These are phyloP conservation scores for Ciconia nigra DNA, from an alignment of 2,797 vertebrate species.

Conservation along the genomic window DNA sequence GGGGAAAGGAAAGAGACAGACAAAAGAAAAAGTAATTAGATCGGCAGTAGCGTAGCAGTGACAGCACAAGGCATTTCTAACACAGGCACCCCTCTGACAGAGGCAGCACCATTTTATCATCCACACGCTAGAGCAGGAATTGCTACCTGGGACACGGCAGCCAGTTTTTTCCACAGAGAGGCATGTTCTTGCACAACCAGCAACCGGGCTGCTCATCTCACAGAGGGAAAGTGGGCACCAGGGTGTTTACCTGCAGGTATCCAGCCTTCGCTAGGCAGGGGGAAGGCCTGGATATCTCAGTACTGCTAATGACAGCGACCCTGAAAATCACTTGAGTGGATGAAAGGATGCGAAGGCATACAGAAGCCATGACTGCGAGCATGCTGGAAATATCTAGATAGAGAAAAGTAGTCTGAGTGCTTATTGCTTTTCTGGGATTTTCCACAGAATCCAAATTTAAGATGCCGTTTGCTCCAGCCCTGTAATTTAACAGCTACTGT, in stretches of 20 bases:
- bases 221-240: neutral
- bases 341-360: neutral
- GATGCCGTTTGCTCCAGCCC: constrained; percentile 23
- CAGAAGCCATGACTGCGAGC: neutral
- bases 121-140: neutral
- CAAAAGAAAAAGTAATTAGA: constrained; percentile 77
- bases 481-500: constrained; percentile 55
- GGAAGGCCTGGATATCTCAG: neutral
- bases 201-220: neutral
- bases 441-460: constrained; percentile 53
- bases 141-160: neutral
- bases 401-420: neutral
- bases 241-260: neutral
- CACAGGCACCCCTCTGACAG: neutral
- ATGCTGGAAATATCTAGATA: neutral
- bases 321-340: neutral
- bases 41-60: constrained; percentile 10
- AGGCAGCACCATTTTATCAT: neutral
- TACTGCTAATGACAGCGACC: neutral
- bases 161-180: neutral
- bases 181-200: neutral
- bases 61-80: constrained; percentile 37
- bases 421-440: constrained; percentile 46
- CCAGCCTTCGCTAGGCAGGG: neutral
- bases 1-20: constrained; percentile 64